Conservation (phyloP, 1,140 invertebrate genomes). For the Drosophila pallidifrons region DNA sequence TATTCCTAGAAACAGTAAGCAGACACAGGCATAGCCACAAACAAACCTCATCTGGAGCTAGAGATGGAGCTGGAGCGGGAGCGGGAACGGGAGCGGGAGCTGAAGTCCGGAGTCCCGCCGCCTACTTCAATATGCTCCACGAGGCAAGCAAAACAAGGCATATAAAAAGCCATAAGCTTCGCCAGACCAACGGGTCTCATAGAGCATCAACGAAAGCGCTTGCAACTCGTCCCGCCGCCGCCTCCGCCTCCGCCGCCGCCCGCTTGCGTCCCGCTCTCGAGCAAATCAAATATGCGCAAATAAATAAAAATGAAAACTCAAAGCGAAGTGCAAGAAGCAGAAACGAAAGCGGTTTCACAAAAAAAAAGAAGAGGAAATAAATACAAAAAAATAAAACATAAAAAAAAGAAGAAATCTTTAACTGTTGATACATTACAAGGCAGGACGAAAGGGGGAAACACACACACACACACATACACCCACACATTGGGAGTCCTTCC, state of each 20-base stretch:
- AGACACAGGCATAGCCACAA: too few species aligned
- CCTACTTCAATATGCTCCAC: slow-evolving; percentile 76
- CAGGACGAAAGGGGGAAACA: not conserved
- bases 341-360: slow-evolving; percentile 41
- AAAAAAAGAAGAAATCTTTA: slow-evolving; percentile 54
- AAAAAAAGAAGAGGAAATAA: not conserved
- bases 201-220: slow-evolving; percentile 29
- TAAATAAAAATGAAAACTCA: slow-evolving; percentile 83
- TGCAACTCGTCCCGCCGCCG: slow-evolving; percentile 3
- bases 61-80: too few species aligned
- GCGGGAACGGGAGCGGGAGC: too few species aligned
- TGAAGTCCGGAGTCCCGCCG: slow-evolving; percentile 26
- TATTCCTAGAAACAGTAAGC: too few species aligned
- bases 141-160: slow-evolving; percentile 70
- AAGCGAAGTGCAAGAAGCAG: slow-evolving; percentile 53
- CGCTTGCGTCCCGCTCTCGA: slow-evolving; percentile 16
- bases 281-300: slow-evolving; percentile 82
- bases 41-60: too few species aligned
- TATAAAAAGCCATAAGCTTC: slow-evolving; percentile 78
- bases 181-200: slow-evolving; percentile 38
- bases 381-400: not conserved
- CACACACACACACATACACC: slow-evolving; percentile 11
- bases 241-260: slow-evolving; percentile 6
- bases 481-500: not conserved
- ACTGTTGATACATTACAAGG: slow-evolving; percentile 75